Evolutionary conservation across 1,140 invertebrate species (phyloP), one percentile per base, ranked within the genome.

Genomic region (Ptiloglossa arizonensis): DNA sequence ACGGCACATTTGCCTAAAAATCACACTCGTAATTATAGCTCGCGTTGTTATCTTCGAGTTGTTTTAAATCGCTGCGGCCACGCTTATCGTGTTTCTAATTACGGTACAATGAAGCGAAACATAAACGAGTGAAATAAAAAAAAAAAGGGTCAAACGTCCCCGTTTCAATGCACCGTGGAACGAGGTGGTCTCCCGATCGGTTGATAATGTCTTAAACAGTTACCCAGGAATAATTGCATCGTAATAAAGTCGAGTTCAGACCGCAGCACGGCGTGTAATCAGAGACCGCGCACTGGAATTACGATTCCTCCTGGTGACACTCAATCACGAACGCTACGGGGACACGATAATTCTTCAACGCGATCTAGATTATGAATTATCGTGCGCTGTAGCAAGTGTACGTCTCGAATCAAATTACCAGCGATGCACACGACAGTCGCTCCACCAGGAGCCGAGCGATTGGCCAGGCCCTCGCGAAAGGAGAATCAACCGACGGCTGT

Each of bases 291-390:
- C 15, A 27, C 2, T 56, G 44, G 35, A 74, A 67, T 74, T 74
- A 66, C 24, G 35, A 64, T 54, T 54, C 24, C 24, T 17, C 0
- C 48, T 66, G 38, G 48, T 35, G 62, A 67, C 62, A 67, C 48
- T 41, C 13, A 73, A 66, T 52, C 70, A 72, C 27, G 9, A 44
- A 0, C 19, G 4, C n/a, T 27, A 52, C 27, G 50, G 41, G 56
- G 57, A 67, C 64, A 72, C 64, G 56, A 73, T 80, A 63, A 70
- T 63, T 80, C 80, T 67, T 74, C 62, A 70, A 48, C 72, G 48
- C 38, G 62, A 64, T 54, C 48, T 66, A 66, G 38, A 66, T 73
- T 54, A 73, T 63, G 62, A 74, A 67, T 67, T 66, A 74, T 74
- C 62, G 48, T 11, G 24, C 6, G 19, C 11, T 19, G 24, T n/a